Evolutionary conservation across 2,888 invertebrate species (phyloP).

Genomic region (Empis stercorea): DNA sequence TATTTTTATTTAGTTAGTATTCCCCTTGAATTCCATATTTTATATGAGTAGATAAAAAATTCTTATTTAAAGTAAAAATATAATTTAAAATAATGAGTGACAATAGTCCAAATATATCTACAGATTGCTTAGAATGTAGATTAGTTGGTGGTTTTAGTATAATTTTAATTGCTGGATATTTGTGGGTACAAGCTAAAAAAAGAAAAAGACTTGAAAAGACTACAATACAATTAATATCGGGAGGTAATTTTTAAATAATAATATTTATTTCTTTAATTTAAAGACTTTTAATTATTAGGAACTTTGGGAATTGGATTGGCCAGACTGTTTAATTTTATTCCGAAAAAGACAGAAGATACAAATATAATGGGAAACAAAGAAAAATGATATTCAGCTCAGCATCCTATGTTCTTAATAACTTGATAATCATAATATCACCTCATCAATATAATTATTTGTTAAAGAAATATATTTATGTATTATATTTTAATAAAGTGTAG

Average conservation of each 20-base stretch:
- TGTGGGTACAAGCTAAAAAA: constrained; percentile 43
- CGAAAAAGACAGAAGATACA: constrained; percentile 4
- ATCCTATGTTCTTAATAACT: too few relatives aligned
- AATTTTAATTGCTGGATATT: constrained; percentile 48
- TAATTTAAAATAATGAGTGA: too few relatives aligned
- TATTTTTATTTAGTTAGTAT: too few relatives aligned
- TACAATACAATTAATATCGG: constrained; percentile 21
- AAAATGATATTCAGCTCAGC: neutral
- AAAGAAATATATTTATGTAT: too few relatives aligned
- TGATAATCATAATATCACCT: too few relatives aligned
- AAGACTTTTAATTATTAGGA: constrained; percentile 29
- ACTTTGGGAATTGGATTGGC: constrained; percentile 45
- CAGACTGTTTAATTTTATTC: constrained; percentile 39
- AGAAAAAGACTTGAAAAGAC: constrained; percentile 24
- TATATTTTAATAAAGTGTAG: too few relatives aligned
- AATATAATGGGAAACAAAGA: neutral
- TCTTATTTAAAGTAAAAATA: too few relatives aligned
- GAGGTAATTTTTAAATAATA: constrained; percentile 15
- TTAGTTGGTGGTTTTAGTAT: constrained; percentile 46
- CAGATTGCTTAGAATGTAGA: constrained; percentile 47
- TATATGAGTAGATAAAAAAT: too few relatives aligned
- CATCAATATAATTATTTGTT: too few relatives aligned
- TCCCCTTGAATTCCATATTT: too few relatives aligned
- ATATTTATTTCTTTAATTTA: neutral
- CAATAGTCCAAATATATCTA: too few relatives aligned